Base-by-base conservation (phyloP, 1,140 invertebrate genomes). In the Tetraneura akinire region DNA sequence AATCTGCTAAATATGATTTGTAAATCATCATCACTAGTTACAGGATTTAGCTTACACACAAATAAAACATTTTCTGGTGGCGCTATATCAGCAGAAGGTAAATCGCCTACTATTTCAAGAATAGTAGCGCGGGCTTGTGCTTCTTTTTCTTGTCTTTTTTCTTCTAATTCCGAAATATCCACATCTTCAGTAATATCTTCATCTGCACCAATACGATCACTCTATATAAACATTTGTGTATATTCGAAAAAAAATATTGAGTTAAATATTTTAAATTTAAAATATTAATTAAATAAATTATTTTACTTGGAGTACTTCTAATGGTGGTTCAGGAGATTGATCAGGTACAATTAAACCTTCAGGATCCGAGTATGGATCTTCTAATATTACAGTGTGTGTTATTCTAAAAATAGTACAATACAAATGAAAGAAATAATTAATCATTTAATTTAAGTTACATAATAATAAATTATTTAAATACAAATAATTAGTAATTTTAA, bases 21-120 rank as follows among this genome's bases (percentile, higher is more conserved):
- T 66, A 99, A 88, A 87, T 99, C 97, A 83, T 99, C 97, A 86
- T 98, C 97, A 49, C 91, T 96, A 5, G 98, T 99, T 0, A 99
- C 96, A 37, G 98, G 97, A 89, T 99, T 99, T n/a, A 99, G 87
- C 88, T 99, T 99, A 87, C 98, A 99, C 10, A 99, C 95, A 88
- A 99, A 99, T 0, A 99, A 87, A 14, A 99, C 96, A 89, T 99
- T 99, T 88, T 99, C 98, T 11, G 97, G 97, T 1, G 98, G 98
- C 26, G 95, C 96, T 85, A 98, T 94, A 60, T 99, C 97, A 55
- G 94, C 96, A 88, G 98, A 93, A 0, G 97, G 98, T 74, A 99
- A 87, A 87, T 99, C 98, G 0, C 98, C 98, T 49, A 99, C 95
- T 88, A 99, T 99, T 90, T 99, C 97, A 55, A 99, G 88, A 82